These are phyloP conservation scores for Drosophila fulvimacula DNA, from an alignment of 2,888 invertebrate species.

Conservation along the genomic window DNA sequence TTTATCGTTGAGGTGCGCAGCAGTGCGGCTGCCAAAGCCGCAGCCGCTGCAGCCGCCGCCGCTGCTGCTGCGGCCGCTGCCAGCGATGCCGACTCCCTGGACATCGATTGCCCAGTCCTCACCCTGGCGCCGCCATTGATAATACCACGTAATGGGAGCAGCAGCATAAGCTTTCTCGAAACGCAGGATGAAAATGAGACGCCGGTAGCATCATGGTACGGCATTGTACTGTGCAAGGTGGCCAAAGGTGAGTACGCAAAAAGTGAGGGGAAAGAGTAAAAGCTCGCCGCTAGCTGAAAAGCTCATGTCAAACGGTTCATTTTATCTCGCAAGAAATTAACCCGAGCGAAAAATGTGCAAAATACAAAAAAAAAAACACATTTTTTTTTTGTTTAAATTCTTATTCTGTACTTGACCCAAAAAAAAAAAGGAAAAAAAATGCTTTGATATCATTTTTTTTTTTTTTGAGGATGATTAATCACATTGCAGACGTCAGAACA, in stretches of 20 bases:
- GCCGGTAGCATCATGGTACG: conserved; percentile 86
- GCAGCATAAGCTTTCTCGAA: conserved; percentile 70
- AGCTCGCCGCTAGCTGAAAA: conserved; percentile 14
- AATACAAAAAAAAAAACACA: too few species aligned
- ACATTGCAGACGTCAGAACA: conserved; percentile 59
- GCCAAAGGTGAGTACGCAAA: conserved; percentile 87
- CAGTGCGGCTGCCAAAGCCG: conserved; percentile 81
- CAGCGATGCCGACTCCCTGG: conserved; percentile 61
- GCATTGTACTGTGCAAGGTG: conserved; percentile 89
- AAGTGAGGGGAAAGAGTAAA: conserved; percentile 2
- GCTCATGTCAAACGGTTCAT: not conserved
- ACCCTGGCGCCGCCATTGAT: conserved; percentile 56
- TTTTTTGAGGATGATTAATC: conserved; percentile 54
- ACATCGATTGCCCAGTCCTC: conserved; percentile 64
- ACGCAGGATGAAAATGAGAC: conserved; percentile 83
- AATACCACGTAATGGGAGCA: conserved; percentile 68
- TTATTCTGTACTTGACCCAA: conserved; percentile 40
- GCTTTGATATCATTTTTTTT: conserved; percentile 28
- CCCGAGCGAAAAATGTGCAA: not conserved
- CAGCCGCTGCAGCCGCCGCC: conserved; percentile 79
- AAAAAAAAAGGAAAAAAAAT: conserved; percentile 6
- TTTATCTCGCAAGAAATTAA: not conserved
- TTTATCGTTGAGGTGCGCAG: conserved; percentile 89
- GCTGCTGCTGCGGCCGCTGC: conserved; percentile 56
- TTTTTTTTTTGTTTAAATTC: conserved; percentile 10